Conservation (phyloP, 2,113 vertebrate species). For the Proterorhinus semilunaris region DNA sequence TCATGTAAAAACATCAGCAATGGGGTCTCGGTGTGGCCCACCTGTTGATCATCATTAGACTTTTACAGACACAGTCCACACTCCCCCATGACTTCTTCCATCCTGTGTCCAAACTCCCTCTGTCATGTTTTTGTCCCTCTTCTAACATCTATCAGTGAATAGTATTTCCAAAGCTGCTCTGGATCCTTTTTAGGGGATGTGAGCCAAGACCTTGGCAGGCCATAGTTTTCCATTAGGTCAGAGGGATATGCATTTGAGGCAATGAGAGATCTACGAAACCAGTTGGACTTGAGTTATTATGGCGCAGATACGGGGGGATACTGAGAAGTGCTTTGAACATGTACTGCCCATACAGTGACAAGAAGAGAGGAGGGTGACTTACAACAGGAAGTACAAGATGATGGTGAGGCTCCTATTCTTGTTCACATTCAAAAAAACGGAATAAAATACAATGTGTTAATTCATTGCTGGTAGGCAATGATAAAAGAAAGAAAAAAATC, state of each 20-base stretch:
- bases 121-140: slow-evolving; percentile 44
- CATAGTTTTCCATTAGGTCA: slow-evolving; percentile 75
- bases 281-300: slow-evolving; percentile 63
- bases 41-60: neutral
- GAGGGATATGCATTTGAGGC: slow-evolving; percentile 61
- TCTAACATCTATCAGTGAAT: slow-evolving; percentile 31
- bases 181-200: slow-evolving; percentile 77
- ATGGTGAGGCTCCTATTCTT: neutral
- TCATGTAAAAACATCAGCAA: no score
- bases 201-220: slow-evolving; percentile 69
- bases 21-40: neutral
- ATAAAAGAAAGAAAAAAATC: no score
- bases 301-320: slow-evolving; percentile 23
- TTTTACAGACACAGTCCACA: neutral
- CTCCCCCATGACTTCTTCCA: neutral
- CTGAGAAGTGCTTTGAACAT: slow-evolving; percentile 35
- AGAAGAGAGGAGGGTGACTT: slow-evolving; percentile 17
- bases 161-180: slow-evolving; percentile 60
- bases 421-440: no score
- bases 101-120: neutral
- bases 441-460: no score
- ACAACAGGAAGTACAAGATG: neutral
- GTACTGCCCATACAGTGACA: slow-evolving; percentile 31
- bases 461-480: no score
- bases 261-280: slow-evolving; percentile 62